Evolutionary conservation across 2,797 vertebrate genomes (phyloP), one percentile per base, ranked within the genome.

Genomic region (Sebastes goodei): DNA sequence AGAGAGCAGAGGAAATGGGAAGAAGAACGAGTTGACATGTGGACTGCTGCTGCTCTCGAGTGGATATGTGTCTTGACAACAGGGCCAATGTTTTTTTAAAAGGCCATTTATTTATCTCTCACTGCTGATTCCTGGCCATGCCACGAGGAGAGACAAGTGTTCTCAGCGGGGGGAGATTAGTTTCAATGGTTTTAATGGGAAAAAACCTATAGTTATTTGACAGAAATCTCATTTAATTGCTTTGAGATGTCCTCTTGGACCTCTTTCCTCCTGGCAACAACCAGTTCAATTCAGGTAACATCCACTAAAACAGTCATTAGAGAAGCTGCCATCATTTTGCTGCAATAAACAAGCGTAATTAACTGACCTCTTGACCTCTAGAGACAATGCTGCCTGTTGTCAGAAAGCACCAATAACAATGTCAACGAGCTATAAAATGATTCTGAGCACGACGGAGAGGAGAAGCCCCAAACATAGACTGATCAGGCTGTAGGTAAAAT

Each of bases 31-130:
- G 90, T 87, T 94, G 95, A 96, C 94, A 89, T 83, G 88, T 84
- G 82, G 91, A 89, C 90, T 91, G 82, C 71, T 86, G 87, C 89
- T 82, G 80, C 86, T 87, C 94, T 93, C 74, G 79, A 93, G 90
- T 92, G 89, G 93, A 84, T 94, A 94, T 94, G 88, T 94, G 91
- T 93, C 93, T 85, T 94, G 93, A 95, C 93, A 93, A 92, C 92
- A 92, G 81, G 91, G 88, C 55, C 81, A 86, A 88, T 92, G 89
- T 92, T 90, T 91, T 89, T 57, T 83, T 89, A 76, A 92, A 93
- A 95, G 89, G 87, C 92, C 91, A 94, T 95, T 95, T 95, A 95
- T 92, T 92, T 91, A 88, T 87, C 92, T 88, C 87, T 90, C 92
- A 91, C 75, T 78, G 83, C 81, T 91, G 90, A 95, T 94, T 94